Base-by-base conservation (phyloP, 2,797 vertebrate genomes). In the Serranus cabrilla region DNA sequence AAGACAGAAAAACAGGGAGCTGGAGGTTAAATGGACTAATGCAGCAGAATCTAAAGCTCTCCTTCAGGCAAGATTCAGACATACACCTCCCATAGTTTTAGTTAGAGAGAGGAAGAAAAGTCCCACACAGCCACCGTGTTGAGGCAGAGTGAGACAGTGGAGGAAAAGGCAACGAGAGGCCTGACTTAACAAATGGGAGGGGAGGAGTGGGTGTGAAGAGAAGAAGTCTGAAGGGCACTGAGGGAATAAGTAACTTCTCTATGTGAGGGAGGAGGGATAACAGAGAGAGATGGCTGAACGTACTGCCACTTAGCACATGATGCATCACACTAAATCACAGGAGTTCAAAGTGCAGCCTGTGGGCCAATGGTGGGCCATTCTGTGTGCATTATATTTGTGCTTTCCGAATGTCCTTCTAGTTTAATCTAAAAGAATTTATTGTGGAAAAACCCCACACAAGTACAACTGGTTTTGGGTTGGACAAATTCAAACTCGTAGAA, bases 211-310 rank as follows among this genome's bases (percentile, higher is more conserved):
- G 55, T 52, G 55, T 31, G 74, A 73, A 75, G 55, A 40, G 45
- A 69, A 77, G 34, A 64, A 81, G 80, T 75, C 67, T 80, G 80
- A 70, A 78, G 72, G 69, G 65, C 58, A 67, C 10, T 3, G 40
- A n/a, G 64, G 47, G 66, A 89, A 85, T 76, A 45, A 83, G 55
- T 74, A 84, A 89, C 81, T 77, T 76, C 55, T 82, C 59, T 43
- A 39, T 46, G 58, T 23, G 73, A 82, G 46, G 37, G 42, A 56
- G 43, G 50, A 73, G 66, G 27, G 62, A 81, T 42, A 50, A 62
- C 12, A 31, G 56, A 23, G 11, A 43, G 20, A 21, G 63, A 67
- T 50, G 59, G 47, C 8, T 0, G 2, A 11, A 54, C 7, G 37
- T 2, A 7, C 27, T 5, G 59, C 23, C 16, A 40, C 20, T 31